These are phyloP conservation scores for Neotragus pygmaeus DNA, from an alignment of 2,113 vertebrate species.

Conservation along the genomic window DNA sequence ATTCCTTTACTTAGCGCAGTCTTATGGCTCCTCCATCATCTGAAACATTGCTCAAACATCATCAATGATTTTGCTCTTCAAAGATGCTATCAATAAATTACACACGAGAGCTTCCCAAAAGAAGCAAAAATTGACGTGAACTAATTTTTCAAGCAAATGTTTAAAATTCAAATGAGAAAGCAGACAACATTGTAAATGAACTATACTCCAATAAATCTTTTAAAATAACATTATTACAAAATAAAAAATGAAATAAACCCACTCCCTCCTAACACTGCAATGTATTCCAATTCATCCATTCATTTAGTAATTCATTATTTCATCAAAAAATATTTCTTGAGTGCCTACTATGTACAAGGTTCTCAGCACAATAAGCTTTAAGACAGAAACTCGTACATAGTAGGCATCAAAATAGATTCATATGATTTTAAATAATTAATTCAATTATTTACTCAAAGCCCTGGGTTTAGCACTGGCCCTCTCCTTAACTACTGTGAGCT, in stretches of 20 bases:
- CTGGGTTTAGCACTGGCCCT: background rate
- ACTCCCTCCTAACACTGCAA: background rate
- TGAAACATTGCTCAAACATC: background rate
- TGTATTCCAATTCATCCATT: background rate
- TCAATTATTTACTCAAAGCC: background rate
- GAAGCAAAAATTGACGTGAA: background rate
- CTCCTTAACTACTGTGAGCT: background rate
- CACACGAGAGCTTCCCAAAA: background rate
- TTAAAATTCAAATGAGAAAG: background rate
- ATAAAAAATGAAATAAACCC: background rate
- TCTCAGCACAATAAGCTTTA: background rate
- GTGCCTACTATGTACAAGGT: background rate
- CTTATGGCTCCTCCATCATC: background rate
- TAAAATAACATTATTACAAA: background rate
- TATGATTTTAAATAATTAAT: background rate
- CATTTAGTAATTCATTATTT: background rate
- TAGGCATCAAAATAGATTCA: background rate
- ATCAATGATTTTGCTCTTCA: background rate
- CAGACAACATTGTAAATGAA: background rate
- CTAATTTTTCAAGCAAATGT: background rate
- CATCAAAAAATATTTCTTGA: background rate
- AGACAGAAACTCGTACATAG: background rate
- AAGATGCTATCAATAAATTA: background rate
- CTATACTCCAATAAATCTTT: background rate
- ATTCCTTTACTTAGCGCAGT: background rate